Base-by-base conservation (phyloP, 2,888 invertebrate species). In the Hybos culiciformis region DNA sequence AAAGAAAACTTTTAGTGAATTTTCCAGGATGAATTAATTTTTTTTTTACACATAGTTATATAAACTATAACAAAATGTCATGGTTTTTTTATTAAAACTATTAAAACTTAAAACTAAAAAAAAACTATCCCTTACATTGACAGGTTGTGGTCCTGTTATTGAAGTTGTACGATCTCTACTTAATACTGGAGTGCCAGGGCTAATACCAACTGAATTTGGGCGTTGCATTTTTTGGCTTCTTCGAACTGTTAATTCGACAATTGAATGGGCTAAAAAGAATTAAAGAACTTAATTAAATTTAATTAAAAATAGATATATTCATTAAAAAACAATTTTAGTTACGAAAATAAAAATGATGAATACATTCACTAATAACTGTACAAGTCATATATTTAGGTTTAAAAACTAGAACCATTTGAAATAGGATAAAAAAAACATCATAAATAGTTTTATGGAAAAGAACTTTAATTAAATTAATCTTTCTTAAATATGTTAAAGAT, bases 71-170 rank as follows among this genome's bases (percentile, higher is more conserved):
- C n/a, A n/a, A n/a, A n/a, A n/a, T n/a, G n/a, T n/a, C n/a, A n/a
- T n/a, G n/a, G n/a, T n/a, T n/a, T n/a, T n/a, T n/a, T n/a, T n/a
- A n/a, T n/a, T n/a, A n/a, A n/a, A n/a, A n/a, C n/a, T n/a, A n/a
- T n/a, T n/a, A n/a, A n/a, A n/a, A n/a, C n/a, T n/a, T n/a, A n/a
- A n/a, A n/a, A n/a, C n/a, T n/a, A n/a, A n/a, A n/a, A n/a, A n/a
- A n/a, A n/a, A n/a, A n/a, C n/a, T n/a, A n/a, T n/a, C n/a, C n/a
- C 20, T 82, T 69, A 91, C 91, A 68, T 90, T 86, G 51, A 90
- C 91, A 34, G 88, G 88, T 53, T 83, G 80, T 1, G 88, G 88
- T 37, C 81, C 82, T 17, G 87, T 88, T 57, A 88, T 86, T 9
- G 63, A 63, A 15, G 63, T 61, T 9, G 63, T 63, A 40, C 83